Percentiles rank a stretch among this genome's conserved stretches.
Conservation (phyloP, 1,140 invertebrate genomes). For the Anoplophora glabripennis region DNA sequence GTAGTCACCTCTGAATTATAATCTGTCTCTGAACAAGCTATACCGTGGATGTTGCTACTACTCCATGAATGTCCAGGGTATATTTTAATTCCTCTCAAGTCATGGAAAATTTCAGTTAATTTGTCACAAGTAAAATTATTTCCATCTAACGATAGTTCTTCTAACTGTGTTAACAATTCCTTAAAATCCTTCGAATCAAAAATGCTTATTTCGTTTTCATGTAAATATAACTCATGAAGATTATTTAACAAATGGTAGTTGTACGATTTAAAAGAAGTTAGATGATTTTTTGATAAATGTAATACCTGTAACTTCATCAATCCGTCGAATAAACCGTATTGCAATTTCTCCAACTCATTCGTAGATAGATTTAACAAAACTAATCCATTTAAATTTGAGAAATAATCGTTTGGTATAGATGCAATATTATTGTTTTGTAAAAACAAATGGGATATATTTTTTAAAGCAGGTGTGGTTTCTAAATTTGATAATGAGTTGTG, state of each 20-base stretch:
- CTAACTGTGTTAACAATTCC: not conserved
- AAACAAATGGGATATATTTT: not conserved
- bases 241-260: not conserved
- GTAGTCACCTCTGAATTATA: not conserved
- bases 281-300: constrained; percentile 1
- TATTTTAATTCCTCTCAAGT: constrained; percentile 1
- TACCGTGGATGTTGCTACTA: constrained; percentile 1
- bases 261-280: not conserved
- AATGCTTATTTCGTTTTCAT: not conserved
- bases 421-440: constrained; percentile 5
- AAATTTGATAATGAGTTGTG: not conserved
- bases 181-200: not conserved
- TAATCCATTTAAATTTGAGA: constrained; percentile 3
- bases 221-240: not conserved
- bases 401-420: not conserved
- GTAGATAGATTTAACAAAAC: not conserved
- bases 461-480: not conserved
- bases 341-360: not conserved
- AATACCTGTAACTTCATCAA: not conserved
- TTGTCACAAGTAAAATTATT: constrained; percentile 4
- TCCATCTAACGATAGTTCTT: not conserved
- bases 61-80: not conserved
- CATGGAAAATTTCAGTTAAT: constrained; percentile 3
- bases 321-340: constrained; percentile 3
- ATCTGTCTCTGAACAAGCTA: not conserved